Evolutionary conservation across 2,888 invertebrate species (phyloP), one percentile per base, ranked within the genome.

Genomic region (Chrysina gloriosa): DNA sequence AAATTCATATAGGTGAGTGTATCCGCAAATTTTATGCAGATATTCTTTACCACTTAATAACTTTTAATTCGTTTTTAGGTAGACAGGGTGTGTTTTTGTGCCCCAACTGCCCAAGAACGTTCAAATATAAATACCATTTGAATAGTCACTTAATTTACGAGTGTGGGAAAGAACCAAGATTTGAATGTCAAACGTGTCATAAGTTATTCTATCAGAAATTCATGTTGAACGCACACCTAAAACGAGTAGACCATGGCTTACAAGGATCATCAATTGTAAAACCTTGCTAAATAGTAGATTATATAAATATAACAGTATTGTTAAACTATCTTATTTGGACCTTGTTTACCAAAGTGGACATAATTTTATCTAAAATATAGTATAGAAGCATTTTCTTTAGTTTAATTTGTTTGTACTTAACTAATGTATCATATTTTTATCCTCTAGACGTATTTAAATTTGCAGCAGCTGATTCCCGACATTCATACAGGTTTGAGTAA

Each of bases 61-160:
- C 48, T 23, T 21, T 14, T 63, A 9, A 23, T 48, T 63, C 16
- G 19, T 11, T 48, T 48, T 63, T 31, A 50, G 48, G 58, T 45
- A 47, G 16, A 11, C 42, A 34, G 39, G 65, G 39, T 1, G 23
- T 39, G 11, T 69, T 63, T 45, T 25, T 34, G 31, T 91, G 91
- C 83, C 86, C 85, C 74, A 85, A 84, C 71, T 94, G 93, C 80
- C 90, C 90, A 66, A 94, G 92, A 84, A 87, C 88, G 67, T 94
- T 93, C 85, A 89, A 88, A 80, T 87, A 88, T 82, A 89, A 89
- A 78, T 88, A 89, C 68, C 90, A 90, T 23, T 83, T 92, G 68
- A 89, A 88, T 78, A 87, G 92, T 66, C 92, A 93, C 81, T 86
- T 89, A 75, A 89, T 88, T 78, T 89, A 90, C 82, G 92, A 92